These are phyloP conservation scores for Cryptocheilus praepositus DNA, from an alignment of 2,888 invertebrate genomes.

Conservation along the genomic window DNA sequence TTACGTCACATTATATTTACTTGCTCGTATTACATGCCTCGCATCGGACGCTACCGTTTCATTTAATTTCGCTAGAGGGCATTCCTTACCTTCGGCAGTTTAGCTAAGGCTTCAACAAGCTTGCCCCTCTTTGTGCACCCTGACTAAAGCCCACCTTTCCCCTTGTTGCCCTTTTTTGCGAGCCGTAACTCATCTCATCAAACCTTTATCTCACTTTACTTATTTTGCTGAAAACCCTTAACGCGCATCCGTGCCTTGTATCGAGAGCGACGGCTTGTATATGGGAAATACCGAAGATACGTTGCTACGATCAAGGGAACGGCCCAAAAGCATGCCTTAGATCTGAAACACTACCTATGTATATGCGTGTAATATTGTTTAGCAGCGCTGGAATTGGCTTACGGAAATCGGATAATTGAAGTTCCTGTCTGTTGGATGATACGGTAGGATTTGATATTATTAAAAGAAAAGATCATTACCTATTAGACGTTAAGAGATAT, in stretches of 20 bases:
- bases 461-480: too few species aligned
- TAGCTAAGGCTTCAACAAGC: background rate
- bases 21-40: background rate
- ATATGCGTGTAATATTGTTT: constrained; percentile 25
- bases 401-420: too few species aligned
- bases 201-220: too few species aligned
- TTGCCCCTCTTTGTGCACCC: background rate
- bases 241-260: constrained; percentile 31
- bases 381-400: too few species aligned
- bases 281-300: constrained; percentile 43
- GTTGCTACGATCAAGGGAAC: constrained; percentile 25
- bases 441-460: too few species aligned
- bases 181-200: too few species aligned
- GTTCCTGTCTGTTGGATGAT: too few species aligned
- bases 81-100: constrained; percentile 5
- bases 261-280: constrained; percentile 30
- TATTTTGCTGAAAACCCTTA: constrained; percentile 6
- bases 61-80: constrained; percentile 9
- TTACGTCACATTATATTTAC: constrained; percentile 13
- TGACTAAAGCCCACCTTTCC: too few species aligned
- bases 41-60: background rate
- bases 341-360: constrained; percentile 35
- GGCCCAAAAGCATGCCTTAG: constrained; percentile 32
- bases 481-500: too few species aligned
- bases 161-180: too few species aligned